These are phyloP conservation scores for Cheilosia soror DNA, from an alignment of 2,888 invertebrate genomes.

Conservation along the genomic window DNA sequence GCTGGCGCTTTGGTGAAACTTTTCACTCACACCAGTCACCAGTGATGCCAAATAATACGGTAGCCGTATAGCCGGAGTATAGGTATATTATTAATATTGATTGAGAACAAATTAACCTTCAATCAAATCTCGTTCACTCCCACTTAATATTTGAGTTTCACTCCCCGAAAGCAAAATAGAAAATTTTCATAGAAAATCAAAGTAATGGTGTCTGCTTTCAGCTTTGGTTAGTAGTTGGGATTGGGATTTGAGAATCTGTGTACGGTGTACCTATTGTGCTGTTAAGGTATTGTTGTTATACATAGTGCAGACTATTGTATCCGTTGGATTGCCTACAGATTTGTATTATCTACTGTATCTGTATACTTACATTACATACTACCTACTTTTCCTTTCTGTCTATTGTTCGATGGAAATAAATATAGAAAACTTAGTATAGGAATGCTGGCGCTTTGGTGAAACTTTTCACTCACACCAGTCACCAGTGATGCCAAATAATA, in stretches of 20 bases:
- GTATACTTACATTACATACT: neutral
- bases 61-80: too few species aligned
- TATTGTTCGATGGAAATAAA: neutral
- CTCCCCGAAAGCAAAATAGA: neutral
- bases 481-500: neutral
- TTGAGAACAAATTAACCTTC: neutral
- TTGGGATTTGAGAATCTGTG: neutral
- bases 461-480: neutral
- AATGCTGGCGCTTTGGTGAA: neutral
- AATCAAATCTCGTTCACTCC: constrained; percentile 7
- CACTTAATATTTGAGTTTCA: neutral
- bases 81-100: neutral
- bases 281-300: neutral
- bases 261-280: neutral
- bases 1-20: neutral
- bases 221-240: neutral
- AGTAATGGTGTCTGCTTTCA: neutral
- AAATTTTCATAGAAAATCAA: neutral
- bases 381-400: neutral
- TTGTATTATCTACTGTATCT: too few species aligned
- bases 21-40: neutral
- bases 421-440: neutral
- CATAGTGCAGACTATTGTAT: neutral
- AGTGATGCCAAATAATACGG: neutral
- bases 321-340: neutral